Evolutionary conservation across 2,797 vertebrate genomes (phyloP).

Genomic region (Ctenopoma multispine): DNA sequence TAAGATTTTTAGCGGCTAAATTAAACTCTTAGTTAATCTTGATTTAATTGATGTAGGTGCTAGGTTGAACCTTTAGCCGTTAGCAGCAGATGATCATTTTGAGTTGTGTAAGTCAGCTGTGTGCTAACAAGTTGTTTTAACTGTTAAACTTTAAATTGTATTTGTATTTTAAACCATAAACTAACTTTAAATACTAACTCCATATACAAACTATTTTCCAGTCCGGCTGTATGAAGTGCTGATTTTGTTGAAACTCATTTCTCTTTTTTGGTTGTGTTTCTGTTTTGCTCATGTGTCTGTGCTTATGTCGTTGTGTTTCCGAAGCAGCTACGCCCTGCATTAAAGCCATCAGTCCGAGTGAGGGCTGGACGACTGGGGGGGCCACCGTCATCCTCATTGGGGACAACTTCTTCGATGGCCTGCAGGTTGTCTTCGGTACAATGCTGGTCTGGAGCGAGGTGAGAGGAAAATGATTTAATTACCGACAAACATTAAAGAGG

Average conservation of each 20-base stretch:
- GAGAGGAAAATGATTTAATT: neutral
- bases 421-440: slow-evolving; percentile 96
- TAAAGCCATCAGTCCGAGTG: slow-evolving; percentile 96
- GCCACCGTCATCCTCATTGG: slow-evolving; percentile 97
- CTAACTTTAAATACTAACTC: no score
- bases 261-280: neutral
- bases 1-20: no score
- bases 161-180: no score
- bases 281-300: slow-evolving; percentile 21
- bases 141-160: no score
- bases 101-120: no score
- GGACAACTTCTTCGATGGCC: slow-evolving; percentile 96
- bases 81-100: no score
- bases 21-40: no score
- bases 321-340: slow-evolving; percentile 97
- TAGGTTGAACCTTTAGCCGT: no score
- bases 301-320: slow-evolving; percentile 49
- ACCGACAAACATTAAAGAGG: neutral
- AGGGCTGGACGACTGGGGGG: slow-evolving; percentile 95
- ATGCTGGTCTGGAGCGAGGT: slow-evolving; percentile 98
- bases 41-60: no score
- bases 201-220: no score
- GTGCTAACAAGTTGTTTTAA: no score
- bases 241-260: neutral
- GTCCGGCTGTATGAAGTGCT: neutral